Conservation (phyloP, 2,113 vertebrate species). For the Typhlomys cinereus region DNA sequence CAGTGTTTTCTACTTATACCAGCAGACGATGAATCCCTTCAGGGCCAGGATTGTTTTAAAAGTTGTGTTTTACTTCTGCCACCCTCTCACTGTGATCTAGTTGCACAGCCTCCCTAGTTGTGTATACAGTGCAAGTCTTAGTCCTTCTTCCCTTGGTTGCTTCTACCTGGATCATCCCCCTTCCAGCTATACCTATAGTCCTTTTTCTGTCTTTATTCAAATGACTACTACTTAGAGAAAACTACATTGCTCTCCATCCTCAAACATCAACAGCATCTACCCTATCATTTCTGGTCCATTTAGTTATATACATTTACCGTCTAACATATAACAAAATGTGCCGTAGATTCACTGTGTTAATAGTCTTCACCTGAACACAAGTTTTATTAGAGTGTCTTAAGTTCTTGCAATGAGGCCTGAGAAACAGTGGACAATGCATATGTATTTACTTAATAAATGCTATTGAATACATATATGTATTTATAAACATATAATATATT, state of each 20-base stretch:
- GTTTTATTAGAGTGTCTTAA: not conserved
- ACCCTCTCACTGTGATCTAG: not conserved
- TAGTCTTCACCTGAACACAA: not conserved
- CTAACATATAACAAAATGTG: not conserved
- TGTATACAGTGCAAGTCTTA: not conserved
- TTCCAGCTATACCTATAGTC: not conserved
- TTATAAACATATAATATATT: not conserved
- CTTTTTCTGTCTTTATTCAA: not conserved
- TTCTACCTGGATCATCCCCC: not conserved
- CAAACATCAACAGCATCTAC: not conserved
- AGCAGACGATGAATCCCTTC: not conserved
- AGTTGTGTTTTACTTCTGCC: no score
- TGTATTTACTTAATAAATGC: not conserved
- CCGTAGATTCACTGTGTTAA: not conserved
- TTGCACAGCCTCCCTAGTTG: not conserved
- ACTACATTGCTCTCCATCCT: not conserved
- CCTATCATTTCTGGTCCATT: not conserved
- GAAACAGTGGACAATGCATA: not conserved
- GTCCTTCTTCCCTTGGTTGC: not conserved
- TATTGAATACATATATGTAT: not conserved
- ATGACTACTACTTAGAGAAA: not conserved
- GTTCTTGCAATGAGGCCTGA: not conserved
- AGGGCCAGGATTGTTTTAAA: rapidly evolving
- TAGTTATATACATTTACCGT: not conserved
- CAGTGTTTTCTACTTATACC: not conserved